Percentiles rank a stretch among this genome's conserved stretches.
Conservation (phyloP, 2,797 vertebrate genomes). For the Poecile montanus region DNA sequence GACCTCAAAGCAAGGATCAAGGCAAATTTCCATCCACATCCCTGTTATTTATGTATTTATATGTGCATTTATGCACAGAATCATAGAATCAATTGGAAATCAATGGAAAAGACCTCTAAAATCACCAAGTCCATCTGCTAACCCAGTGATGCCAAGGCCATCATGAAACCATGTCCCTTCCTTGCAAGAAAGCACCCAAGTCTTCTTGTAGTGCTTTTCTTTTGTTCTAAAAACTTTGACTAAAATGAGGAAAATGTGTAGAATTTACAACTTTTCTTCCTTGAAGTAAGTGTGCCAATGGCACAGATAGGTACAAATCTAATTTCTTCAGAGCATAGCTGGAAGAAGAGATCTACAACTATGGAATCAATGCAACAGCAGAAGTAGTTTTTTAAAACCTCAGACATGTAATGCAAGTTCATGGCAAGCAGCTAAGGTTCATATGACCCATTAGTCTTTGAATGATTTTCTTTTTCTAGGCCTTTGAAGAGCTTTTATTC, state of each 20-base stretch:
- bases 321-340: neutral
- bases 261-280: neutral
- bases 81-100: neutral
- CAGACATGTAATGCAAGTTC: neutral
- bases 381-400: neutral
- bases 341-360: neutral
- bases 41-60: neutral
- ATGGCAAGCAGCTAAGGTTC: neutral
- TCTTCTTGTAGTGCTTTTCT: neutral
- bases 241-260: neutral
- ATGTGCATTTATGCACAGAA: neutral
- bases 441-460: slow-evolving; percentile 9
- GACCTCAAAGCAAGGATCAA: neutral
- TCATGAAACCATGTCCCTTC: accelerated
- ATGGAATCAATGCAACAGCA: neutral
- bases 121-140: neutral
- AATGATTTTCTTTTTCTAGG: slow-evolving; percentile 37
- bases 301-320: neutral
- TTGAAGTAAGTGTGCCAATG: neutral
- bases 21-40: neutral
- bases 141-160: neutral
- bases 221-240: neutral
- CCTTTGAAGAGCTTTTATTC: slow-evolving; percentile 37
- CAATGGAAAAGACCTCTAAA: neutral
- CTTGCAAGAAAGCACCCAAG: neutral